Percentiles rank a stretch among this genome's conserved stretches.
These are phyloP conservation scores for Pachyseris speciosa DNA, from an alignment of 64 coral and sea anemone species.

Conservation along the genomic window DNA sequence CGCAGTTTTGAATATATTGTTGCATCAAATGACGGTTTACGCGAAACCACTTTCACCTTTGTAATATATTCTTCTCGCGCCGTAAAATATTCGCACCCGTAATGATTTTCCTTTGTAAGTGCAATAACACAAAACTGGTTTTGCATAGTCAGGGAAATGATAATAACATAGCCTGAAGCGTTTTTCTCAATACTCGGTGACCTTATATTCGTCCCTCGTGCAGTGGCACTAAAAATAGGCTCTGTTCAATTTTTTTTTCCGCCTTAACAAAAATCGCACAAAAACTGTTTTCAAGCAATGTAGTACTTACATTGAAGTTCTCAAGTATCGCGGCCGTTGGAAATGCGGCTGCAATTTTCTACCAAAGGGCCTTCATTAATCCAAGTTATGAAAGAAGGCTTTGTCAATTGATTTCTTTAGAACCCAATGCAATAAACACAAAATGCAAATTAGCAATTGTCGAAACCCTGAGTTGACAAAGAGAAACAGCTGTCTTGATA, in stretches of 20 bases:
- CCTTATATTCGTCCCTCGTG: background rate
- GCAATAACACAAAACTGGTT: background rate
- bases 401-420: conserved; percentile 39
- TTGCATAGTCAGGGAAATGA: background rate
- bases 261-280: background rate
- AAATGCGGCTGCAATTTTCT: background rate
- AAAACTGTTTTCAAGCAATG: background rate
- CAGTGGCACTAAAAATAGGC: background rate
- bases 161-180: conserved; percentile 10
- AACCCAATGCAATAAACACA: background rate
- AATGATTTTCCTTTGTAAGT: background rate
- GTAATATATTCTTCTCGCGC: conserved; percentile 13
- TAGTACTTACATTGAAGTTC: too few species aligned
- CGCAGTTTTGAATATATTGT: conserved; percentile 37
- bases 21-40: background rate
- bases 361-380: background rate
- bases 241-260: background rate
- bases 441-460: conserved; percentile 36
- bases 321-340: background rate
- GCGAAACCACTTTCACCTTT: background rate
- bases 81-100: conserved; percentile 23
- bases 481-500: background rate
- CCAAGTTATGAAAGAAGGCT: background rate
- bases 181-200: background rate
- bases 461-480: conserved; percentile 1